These are phyloP conservation scores for Emydura subglobosa DNA, from an alignment of 2,113 vertebrate species.

Conservation along the genomic window DNA sequence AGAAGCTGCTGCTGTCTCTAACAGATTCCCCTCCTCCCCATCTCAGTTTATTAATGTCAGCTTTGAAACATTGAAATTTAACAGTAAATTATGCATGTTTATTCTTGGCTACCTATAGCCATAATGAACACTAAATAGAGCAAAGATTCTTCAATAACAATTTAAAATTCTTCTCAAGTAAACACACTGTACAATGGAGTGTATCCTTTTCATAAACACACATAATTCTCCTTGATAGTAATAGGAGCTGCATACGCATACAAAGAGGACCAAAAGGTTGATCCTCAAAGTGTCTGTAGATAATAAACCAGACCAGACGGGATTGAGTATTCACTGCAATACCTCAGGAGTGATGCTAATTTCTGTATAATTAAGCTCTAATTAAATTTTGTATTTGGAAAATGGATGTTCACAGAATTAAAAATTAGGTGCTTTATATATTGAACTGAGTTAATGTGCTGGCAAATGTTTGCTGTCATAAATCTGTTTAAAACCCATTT, in stretches of 20 bases:
- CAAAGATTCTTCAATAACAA: background rate
- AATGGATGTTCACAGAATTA: constrained; percentile 42
- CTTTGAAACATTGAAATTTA: background rate
- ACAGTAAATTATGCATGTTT: background rate
- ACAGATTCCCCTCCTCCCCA: background rate
- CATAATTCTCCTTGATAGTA: background rate
- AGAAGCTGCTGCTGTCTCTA: background rate
- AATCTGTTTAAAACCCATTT: constrained; percentile 52
- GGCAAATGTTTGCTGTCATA: constrained; percentile 30
- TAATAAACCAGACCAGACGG: background rate
- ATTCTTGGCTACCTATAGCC: background rate
- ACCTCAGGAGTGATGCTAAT: constrained; percentile 46
- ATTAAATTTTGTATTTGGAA: constrained; percentile 50
- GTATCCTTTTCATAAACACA: background rate
- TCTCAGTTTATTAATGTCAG: background rate
- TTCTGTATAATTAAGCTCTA: constrained; percentile 39
- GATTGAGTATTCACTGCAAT: background rate
- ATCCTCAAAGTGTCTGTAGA: background rate
- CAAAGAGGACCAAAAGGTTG: background rate
- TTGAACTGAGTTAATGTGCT: constrained; percentile 36
- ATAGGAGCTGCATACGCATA: background rate
- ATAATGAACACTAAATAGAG: background rate
- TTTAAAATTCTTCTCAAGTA: background rate
- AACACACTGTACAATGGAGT: background rate
- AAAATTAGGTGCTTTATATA: constrained; percentile 54